These are phyloP conservation scores for Darevskia mixta DNA, from an alignment of 2,797 vertebrate genomes.

Conservation along the genomic window DNA sequence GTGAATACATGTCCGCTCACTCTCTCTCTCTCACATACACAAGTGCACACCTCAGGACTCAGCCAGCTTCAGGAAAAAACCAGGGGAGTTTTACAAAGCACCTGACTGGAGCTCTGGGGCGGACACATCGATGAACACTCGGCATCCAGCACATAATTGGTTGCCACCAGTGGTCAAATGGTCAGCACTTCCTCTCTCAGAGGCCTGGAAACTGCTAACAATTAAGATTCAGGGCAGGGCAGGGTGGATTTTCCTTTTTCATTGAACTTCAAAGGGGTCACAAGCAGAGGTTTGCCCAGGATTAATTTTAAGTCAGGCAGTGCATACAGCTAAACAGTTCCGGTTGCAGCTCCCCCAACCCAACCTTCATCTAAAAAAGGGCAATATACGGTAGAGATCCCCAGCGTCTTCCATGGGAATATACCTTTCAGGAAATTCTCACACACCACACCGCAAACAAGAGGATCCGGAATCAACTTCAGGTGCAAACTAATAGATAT, in stretches of 20 bases:
- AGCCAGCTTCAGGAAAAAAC: background rate
- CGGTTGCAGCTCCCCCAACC: background rate
- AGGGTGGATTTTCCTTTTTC: constrained; percentile 10
- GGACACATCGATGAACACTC: background rate
- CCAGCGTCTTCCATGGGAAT: background rate
- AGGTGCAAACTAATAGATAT: background rate
- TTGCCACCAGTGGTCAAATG: constrained; percentile 12
- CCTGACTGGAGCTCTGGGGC: background rate
- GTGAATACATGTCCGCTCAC: accelerated
- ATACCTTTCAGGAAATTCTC: background rate
- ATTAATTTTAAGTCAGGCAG: background rate
- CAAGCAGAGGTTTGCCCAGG: constrained; percentile 1
- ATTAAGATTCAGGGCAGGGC: constrained; percentile 9
- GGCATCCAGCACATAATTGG: constrained; percentile 37
- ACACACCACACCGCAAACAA: background rate
- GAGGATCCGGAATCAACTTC: too few relatives aligned
- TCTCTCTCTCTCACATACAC: background rate
- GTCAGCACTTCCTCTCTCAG: constrained; percentile 22
- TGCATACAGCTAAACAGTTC: background rate
- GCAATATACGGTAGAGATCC: background rate
- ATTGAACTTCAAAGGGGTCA: constrained; percentile 26
- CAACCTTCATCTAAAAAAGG: background rate
- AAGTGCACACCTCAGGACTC: background rate
- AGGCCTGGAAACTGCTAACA: background rate
- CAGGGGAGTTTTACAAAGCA: background rate